These are phyloP conservation scores for Pseudorhombus dupliciocellatus DNA, from an alignment of 2,113 vertebrate species.

Conservation along the genomic window DNA sequence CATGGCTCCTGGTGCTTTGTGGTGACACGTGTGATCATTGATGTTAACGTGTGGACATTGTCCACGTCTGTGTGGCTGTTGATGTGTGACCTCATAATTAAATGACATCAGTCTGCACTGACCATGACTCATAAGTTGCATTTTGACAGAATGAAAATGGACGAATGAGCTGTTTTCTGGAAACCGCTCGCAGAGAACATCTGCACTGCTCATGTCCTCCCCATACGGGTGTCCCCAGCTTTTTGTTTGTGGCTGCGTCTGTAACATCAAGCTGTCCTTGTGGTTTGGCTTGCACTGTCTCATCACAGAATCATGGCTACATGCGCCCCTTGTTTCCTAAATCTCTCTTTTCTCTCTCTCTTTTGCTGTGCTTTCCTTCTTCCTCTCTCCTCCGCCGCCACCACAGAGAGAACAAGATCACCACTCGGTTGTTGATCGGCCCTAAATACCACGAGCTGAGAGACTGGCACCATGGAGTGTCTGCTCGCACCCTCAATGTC, in stretches of 20 bases:
- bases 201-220: neutral
- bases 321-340: constrained; percentile 14
- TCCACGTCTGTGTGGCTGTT: neutral
- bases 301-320: neutral
- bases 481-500: constrained; percentile 97
- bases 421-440: constrained; percentile 88
- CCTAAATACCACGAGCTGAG: constrained; percentile 96
- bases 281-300: constrained; percentile 41
- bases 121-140: constrained; percentile 2
- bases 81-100: constrained; percentile 9
- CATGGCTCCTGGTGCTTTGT: constrained; percentile 27
- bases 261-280: constrained; percentile 1
- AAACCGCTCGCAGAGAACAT: neutral
- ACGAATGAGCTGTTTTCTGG: neutral
- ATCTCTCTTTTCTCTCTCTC: constrained; percentile 41
- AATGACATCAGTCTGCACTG: constrained; percentile 7
- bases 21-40: constrained; percentile 5
- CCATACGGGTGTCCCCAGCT: constrained; percentile 16
- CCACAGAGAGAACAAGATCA: constrained; percentile 88
- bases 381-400: constrained; percentile 26
- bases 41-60: constrained; percentile 18
- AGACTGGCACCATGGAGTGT: constrained; percentile 99
- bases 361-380: constrained; percentile 23
- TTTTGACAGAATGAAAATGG: constrained; percentile 6
- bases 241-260: neutral